These are phyloP conservation scores for Pseudolycoriella hygida DNA, from an alignment of 2,888 invertebrate species.

Conservation along the genomic window DNA sequence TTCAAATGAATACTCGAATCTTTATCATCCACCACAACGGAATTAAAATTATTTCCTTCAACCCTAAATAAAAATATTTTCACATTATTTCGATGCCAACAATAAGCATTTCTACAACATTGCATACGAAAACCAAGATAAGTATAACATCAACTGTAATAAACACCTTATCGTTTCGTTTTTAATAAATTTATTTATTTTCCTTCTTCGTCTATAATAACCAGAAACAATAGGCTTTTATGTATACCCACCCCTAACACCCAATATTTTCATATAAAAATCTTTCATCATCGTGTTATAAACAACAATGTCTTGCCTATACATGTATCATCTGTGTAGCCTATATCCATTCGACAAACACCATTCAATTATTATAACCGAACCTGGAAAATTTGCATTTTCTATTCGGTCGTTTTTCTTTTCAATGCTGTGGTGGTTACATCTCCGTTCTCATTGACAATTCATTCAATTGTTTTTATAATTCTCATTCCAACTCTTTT, in stretches of 20 bases:
- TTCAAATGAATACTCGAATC: too few species aligned
- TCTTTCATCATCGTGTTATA: too few species aligned
- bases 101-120: too few species aligned
- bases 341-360: not conserved
- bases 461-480: slow-evolving; percentile 5
- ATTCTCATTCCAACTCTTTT: not conserved
- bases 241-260: too few species aligned
- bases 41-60: too few species aligned
- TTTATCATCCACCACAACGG: too few species aligned
- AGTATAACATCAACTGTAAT: slow-evolving; percentile 3
- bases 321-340: not conserved
- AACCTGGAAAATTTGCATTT: not conserved
- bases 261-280: too few species aligned
- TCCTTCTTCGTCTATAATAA: not conserved
- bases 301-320: too few species aligned
- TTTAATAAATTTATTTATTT: too few species aligned
- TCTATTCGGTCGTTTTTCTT: not conserved
- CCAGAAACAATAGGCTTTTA: not conserved
- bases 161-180: slow-evolving; percentile 3
- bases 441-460: slow-evolving; percentile 1
- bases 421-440: not conserved
- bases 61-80: too few species aligned
- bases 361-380: not conserved
- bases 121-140: not conserved
- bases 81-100: too few species aligned